A percentile compares a stretch with the other conserved stretches of the same genome.
Evolutionary conservation across 2,113 vertebrate species (phyloP).

Genomic region (Eulemur macaco): DNA sequence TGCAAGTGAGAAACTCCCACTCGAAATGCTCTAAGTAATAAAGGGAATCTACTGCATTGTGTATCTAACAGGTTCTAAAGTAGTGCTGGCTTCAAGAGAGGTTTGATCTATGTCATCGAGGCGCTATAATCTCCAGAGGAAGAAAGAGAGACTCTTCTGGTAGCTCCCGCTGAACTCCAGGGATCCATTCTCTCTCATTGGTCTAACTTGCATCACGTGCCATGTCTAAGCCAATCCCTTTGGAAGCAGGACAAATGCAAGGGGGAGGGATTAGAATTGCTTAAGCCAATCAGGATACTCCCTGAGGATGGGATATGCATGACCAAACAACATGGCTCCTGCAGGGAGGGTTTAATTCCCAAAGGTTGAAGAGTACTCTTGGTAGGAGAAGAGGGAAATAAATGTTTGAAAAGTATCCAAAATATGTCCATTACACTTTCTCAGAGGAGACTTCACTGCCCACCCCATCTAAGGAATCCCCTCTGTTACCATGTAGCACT

Average conservation of each 20-base stretch:
- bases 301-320: background rate
- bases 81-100: background rate
- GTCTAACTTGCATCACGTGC: background rate
- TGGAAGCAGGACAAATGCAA: background rate
- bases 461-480: background rate
- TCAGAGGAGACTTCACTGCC: background rate
- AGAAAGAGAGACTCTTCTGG: background rate
- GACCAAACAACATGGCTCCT: background rate
- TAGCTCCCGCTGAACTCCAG: background rate
- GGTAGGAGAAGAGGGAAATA: background rate
- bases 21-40: slow-evolving; percentile 48
- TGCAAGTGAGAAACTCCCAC: background rate
- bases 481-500: background rate
- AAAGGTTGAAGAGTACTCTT: background rate
- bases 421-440: background rate
- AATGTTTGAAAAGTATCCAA: background rate
- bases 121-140: background rate
- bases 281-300: background rate
- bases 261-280: background rate
- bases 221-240: background rate
- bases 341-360: background rate
- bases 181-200: background rate
- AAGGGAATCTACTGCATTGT: background rate
- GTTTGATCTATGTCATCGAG: background rate
- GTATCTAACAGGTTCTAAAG: background rate